These are phyloP conservation scores for Zootoca vivipara DNA, from an alignment of 2,113 vertebrate genomes.

Conservation along the genomic window DNA sequence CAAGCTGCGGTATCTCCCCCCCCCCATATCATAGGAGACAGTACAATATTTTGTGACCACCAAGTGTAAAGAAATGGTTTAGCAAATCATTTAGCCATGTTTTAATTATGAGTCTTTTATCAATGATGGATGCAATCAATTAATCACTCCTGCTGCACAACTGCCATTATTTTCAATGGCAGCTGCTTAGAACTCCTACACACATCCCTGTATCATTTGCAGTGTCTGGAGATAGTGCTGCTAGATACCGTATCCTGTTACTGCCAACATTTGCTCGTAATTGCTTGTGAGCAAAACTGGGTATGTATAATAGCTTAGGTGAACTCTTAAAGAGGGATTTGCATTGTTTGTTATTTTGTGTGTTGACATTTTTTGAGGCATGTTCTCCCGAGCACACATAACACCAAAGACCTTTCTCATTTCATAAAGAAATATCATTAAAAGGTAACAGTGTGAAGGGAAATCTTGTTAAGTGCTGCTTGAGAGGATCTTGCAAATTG, in stretches of 20 bases:
- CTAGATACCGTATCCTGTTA: not conserved
- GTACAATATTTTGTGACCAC: conserved; percentile 24
- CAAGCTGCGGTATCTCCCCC: not conserved
- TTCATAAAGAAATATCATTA: conserved; percentile 41
- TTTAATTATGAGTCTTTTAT: conserved; percentile 38
- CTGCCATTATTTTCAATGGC: not conserved
- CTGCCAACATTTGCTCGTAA: conserved; percentile 25
- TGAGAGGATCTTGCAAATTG: conserved; percentile 21
- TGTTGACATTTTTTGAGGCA: conserved; percentile 24
- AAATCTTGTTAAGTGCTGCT: conserved; percentile 20
- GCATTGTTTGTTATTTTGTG: conserved; percentile 43
- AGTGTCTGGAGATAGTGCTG: not conserved
- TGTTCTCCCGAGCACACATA: conserved; percentile 32
- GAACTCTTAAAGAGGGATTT: conserved; percentile 41
- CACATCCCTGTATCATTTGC: not conserved
- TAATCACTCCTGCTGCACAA: not conserved
- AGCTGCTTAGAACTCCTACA: too few species aligned
- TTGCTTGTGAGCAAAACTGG: conserved; percentile 21
- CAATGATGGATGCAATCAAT: not conserved
- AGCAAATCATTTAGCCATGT: conserved; percentile 12
- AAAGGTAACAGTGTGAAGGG: not conserved
- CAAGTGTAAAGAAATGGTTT: conserved; percentile 28
- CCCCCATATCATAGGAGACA: conserved; percentile 15
- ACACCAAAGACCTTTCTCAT: not conserved
- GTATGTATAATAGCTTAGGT: conserved; percentile 53